A percentile compares a stretch with the other conserved stretches of the same genome.
Evolutionary conservation across 1,140 invertebrate species (phyloP).

Genomic region (Gryon sp.): DNA sequence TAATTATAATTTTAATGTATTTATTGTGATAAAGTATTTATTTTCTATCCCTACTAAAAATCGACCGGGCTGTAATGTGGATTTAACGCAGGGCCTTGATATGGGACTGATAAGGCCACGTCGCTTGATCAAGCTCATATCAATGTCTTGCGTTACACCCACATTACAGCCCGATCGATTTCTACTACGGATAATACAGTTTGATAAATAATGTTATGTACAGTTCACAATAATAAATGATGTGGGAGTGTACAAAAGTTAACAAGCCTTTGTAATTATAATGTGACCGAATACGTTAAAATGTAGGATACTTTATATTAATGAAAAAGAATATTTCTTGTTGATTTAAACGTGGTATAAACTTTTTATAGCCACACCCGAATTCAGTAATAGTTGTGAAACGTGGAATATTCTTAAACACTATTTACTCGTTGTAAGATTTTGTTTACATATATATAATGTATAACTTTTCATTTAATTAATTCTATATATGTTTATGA

Average conservation of each 20-base stretch:
- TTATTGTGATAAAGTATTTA: too few species aligned
- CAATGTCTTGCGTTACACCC: too few species aligned
- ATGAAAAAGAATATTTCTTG: conserved; percentile 32
- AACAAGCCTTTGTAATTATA: conserved; percentile 43
- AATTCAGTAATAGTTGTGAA: conserved; percentile 51
- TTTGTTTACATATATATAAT: conserved; percentile 14
- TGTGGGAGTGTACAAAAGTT: conserved; percentile 38
- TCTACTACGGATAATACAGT: neutral
- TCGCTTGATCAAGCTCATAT: too few species aligned
- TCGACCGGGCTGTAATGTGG: too few species aligned
- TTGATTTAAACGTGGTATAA: conserved; percentile 45
- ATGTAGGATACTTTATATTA: conserved; percentile 26
- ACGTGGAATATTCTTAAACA: conserved; percentile 34
- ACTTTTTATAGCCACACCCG: conserved; percentile 47
- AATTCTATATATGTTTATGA: too few species aligned
- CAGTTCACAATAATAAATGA: conserved; percentile 38
- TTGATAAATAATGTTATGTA: neutral
- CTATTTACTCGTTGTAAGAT: conserved; percentile 22
- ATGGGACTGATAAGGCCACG: too few species aligned
- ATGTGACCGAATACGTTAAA: conserved; percentile 49
- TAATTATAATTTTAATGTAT: too few species aligned
- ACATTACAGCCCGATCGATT: too few species aligned
- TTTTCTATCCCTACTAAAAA: too few species aligned
- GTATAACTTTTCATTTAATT: neutral
- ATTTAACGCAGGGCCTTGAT: too few species aligned